Evolutionary conservation across 2,113 vertebrate species (phyloP).

Genomic region (Malurus elegans): DNA sequence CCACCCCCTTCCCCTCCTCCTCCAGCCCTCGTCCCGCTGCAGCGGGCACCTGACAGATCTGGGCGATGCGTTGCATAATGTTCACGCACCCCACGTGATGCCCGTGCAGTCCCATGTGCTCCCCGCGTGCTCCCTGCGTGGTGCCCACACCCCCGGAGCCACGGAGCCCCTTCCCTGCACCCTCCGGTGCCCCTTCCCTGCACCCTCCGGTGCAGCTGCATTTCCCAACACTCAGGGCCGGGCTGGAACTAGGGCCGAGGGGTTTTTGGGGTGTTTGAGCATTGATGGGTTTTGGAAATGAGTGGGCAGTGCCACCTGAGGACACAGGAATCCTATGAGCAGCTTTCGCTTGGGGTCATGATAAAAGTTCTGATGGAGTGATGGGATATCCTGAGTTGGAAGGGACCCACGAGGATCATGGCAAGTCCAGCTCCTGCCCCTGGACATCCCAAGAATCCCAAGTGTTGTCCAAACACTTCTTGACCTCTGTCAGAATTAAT

Average conservation of each 20-base stretch:
- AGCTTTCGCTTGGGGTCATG: rapidly evolving
- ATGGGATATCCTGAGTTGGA: background rate
- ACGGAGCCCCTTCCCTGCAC: rapidly evolving
- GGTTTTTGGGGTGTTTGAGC: background rate
- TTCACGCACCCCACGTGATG: background rate
- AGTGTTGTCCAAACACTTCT: background rate
- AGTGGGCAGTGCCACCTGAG: background rate
- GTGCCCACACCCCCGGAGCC: background rate
- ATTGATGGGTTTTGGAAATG: background rate
- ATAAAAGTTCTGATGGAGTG: background rate
- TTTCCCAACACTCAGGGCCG: background rate
- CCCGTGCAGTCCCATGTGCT: background rate
- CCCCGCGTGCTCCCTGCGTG: rapidly evolving
- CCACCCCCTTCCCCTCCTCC: constrained; percentile 53
- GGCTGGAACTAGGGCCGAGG: background rate
- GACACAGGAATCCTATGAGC: background rate
- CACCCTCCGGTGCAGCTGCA: background rate
- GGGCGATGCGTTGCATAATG: constrained; percentile 30
- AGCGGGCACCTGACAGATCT: constrained; percentile 32
- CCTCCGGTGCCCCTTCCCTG: rapidly evolving
- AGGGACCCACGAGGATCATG: too few species aligned
- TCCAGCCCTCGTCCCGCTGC: background rate
- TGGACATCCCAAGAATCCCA: background rate
- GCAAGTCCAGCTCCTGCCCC: rapidly evolving
- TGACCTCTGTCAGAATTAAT: background rate